Percentiles rank a stretch among this genome's conserved stretches.
Conservation (phyloP, 1,140 invertebrate genomes). For the Drosophila hydei region DNA sequence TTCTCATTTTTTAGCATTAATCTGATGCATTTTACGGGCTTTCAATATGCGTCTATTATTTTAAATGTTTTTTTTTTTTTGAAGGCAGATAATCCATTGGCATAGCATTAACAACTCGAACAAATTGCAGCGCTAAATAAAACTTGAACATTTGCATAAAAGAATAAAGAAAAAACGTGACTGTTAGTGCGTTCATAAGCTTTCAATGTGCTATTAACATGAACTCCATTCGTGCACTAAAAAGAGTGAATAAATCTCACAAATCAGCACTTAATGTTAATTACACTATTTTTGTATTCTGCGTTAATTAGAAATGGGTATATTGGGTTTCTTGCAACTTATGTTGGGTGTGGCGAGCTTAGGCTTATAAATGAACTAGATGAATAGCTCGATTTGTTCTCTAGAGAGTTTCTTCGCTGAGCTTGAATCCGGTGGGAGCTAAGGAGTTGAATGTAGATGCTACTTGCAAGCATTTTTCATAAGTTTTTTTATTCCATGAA, state of each 20-base stretch:
- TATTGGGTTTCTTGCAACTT: background rate
- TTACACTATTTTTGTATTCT: conserved; percentile 46
- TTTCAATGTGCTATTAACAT: conserved; percentile 25
- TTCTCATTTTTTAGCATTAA: conserved; percentile 1
- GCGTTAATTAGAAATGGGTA: background rate
- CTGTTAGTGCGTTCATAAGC: conserved; percentile 7
- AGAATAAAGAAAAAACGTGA: conserved; percentile 4
- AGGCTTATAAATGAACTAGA: too few relatives aligned
- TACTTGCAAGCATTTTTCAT: too few relatives aligned
- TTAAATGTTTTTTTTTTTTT: background rate
- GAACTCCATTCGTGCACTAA: conserved; percentile 19
- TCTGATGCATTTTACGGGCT: conserved; percentile 12
- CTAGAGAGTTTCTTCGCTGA: too few relatives aligned
- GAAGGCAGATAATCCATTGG: conserved; percentile 1
- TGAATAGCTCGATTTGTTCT: too few relatives aligned
- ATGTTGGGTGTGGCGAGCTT: too few relatives aligned
- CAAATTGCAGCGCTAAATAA: conserved; percentile 14
- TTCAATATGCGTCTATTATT: background rate
- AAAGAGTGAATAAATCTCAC: conserved; percentile 36
- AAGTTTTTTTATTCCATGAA: too few relatives aligned
- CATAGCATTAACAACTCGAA: conserved; percentile 12
- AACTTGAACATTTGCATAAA: conserved; percentile 8
- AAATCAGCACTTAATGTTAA: conserved; percentile 80
- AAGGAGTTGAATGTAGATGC: too few relatives aligned
- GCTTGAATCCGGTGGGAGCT: too few relatives aligned